Base-by-base conservation (phyloP, 2,888 invertebrate genomes). In the Andrena haemorrhoa region DNA sequence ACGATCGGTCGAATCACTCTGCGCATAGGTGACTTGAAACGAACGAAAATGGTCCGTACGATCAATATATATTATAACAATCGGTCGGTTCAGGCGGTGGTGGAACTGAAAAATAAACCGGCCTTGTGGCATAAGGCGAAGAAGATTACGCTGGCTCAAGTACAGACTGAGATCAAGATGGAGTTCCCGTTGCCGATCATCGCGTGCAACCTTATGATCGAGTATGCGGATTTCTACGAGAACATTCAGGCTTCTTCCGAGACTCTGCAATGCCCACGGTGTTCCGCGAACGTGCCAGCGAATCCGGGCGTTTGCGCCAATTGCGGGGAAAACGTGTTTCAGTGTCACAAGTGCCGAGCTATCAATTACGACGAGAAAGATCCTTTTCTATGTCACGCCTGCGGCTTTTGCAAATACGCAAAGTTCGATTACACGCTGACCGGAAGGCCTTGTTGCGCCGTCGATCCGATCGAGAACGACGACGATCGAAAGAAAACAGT, bases 341-440 rank as follows among this genome's bases (percentile, higher is more conserved):
- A 99, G 92, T 99, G 99, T 91, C 99, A 99, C 95, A 99, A 99
- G 94, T 99, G 99, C 94, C 96, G 98, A 31, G 98, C 99, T 0
- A 99, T 99, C 89, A 99, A 99, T 94, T 99, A 99, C 94, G 99
- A 99, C 94, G 99, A 99, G 94, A 98, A 99, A 93, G 99, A 99
- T 94, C 99, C 99, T 0, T 99, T 99, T 96, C 95, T 99, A 31
- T 99, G 99, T 93, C 99, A 99, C 94, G 98, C 99, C 4, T 99
- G 99, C 94, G 99, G 99, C 0, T 99, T 98, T 95, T 99, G 99
- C 95, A 99, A 99, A 94, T 99, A 99, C 94, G 99, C 99, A 49
- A 99, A 99, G 94, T 99, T 99, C 94, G 99, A 99, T 94, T 98
- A 98, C 94, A 98, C 98, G 10, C 95, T 99, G 77, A 97, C 97